Base-by-base conservation (phyloP, 2,888 invertebrate genomes). In the Mythimna ferrago region DNA sequence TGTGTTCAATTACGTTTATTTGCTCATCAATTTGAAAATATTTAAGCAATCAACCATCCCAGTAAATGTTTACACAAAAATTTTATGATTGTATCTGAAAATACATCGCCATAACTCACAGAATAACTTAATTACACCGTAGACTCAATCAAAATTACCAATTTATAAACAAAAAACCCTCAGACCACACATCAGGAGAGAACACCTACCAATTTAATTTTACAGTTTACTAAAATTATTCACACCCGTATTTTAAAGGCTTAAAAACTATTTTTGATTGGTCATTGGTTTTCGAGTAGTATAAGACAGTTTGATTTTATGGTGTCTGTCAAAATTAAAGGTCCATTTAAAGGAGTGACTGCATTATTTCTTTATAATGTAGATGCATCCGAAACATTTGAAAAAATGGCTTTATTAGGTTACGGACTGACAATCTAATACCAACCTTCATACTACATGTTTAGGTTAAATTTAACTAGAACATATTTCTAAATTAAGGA, bases 301-400 rank as follows among this genome's bases (percentile, higher is more conserved):
- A 76, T 44, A 62, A 19, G 1, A 61, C 54, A 54, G 48, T 64
- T 78, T 53, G 74, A 51, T 63, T 70, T 66, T 56, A 85, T 75
- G 75, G 89, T 88, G 88, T 88, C 86, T 86, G 88, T 90, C 88
- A 89, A 88, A 90, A 90, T 91, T 91, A 89, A 86, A 86, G 86
- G 73, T 79, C 82, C 86, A 90, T 92, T 90, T 87, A 86, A 81
- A 80, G 85, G 86, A 91, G 91, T 92, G 92, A 92, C 90, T 89
- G 89, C 89, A 88, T 90, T 88, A 85, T 85, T 86, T 87, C 83
- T 88, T 88, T 89, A 85, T 81, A 85, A 83, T 86, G 64, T 63
- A 78, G 71, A 76, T 64, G 83, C 71, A 73, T 76, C 71, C 66
- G 73, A 58, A 67, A 76, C 61, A 58, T 66, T 66, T 0, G 53